A percentile compares a stretch with the other conserved stretches of the same genome.
phyloP scores from a whole-genome alignment of 1,140 invertebrate genomes.

The Caerostris darwini region DNA sequence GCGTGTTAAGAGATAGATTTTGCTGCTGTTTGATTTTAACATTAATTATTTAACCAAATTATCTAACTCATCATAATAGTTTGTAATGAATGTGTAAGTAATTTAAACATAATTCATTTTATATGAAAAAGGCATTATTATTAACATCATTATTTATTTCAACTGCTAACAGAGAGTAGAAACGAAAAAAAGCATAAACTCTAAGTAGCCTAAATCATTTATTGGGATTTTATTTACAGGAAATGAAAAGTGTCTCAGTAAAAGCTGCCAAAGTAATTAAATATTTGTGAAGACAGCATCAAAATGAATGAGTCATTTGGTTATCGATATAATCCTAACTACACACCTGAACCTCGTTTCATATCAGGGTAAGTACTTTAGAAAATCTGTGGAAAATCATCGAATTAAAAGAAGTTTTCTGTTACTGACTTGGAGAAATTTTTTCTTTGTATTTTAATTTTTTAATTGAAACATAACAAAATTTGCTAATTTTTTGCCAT shows the following conservation, averaged over 20 bases:
- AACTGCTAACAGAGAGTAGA: neutral
- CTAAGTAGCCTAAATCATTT: neutral
- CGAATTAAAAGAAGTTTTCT: too few relatives aligned
- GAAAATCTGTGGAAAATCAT: neutral
- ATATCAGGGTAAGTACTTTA: conserved; percentile 38
- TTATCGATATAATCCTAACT: conserved; percentile 47
- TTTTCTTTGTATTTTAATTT: too few relatives aligned
- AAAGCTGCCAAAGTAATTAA: too few relatives aligned
- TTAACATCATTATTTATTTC: neutral
- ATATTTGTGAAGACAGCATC: neutral
- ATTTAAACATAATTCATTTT: too few relatives aligned
- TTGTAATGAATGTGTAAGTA: too few relatives aligned
- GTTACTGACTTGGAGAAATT: neutral
- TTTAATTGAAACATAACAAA: too few relatives aligned
- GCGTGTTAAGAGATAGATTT: too few relatives aligned
- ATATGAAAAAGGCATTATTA: too few relatives aligned
- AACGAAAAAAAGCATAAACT: neutral
- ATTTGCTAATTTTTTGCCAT: too few relatives aligned
- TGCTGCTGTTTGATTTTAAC: too few relatives aligned
- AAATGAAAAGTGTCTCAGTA: neutral
- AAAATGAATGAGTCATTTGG: conserved; percentile 43
- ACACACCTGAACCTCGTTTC: conserved; percentile 51
- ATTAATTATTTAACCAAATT: too few relatives aligned
- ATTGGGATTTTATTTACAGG: neutral
- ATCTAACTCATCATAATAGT: too few relatives aligned